phyloP scores from a whole-genome alignment of 2,113 vertebrate species.

The Mus pahari region DNA sequence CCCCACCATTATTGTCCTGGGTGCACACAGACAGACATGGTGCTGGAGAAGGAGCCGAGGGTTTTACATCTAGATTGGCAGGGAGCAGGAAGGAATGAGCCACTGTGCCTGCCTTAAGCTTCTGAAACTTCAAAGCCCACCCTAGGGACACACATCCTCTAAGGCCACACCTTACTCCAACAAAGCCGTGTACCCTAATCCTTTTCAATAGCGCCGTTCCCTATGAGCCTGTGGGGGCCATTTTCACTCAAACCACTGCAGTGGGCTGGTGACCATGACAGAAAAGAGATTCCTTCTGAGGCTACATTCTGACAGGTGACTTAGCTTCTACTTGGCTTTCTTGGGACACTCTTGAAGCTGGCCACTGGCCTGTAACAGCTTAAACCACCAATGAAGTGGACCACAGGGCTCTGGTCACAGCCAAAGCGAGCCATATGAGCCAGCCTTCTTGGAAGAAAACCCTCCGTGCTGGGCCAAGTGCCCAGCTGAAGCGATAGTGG shows the following conservation, averaged over 20 bases:
- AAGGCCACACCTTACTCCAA: not conserved
- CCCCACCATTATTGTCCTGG: too few species aligned
- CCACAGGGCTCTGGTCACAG: not conserved
- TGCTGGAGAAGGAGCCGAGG: not conserved
- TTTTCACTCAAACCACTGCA: not conserved
- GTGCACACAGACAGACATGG: not conserved
- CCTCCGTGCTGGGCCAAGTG: not conserved
- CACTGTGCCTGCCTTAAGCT: not conserved
- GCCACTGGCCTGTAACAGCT: not conserved
- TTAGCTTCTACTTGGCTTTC: not conserved
- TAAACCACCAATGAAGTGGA: not conserved
- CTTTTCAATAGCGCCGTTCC: not conserved
- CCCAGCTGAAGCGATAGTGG: fast-evolving
- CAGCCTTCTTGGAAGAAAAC: not conserved
- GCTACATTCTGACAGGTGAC: too few species aligned
- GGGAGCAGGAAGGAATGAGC: not conserved
- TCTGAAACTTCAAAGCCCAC: not conserved
- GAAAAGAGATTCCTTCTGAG: not conserved
- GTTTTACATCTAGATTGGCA: not conserved
- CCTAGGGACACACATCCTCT: not conserved
- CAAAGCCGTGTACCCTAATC: not conserved
- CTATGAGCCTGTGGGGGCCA: not conserved
- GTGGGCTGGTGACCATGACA: not conserved
- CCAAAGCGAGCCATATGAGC: not conserved
- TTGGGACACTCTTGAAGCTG: not conserved